phyloP scores from a whole-genome alignment of 2,113 vertebrate genomes.

The Probosciger aterrimus region DNA sequence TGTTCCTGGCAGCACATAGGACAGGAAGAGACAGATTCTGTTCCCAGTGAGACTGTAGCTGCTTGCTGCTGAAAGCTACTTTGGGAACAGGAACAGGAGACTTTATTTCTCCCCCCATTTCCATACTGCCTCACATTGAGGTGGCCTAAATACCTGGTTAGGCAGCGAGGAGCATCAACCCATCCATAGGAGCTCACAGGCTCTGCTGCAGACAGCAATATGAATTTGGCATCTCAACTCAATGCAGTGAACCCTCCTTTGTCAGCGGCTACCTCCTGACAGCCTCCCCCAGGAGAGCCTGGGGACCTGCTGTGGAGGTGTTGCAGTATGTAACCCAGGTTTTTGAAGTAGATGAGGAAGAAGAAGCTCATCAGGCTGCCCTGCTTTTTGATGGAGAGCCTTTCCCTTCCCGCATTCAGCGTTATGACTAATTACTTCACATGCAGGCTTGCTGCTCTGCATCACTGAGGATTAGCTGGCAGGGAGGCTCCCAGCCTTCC shows the following conservation, averaged over 20 bases:
- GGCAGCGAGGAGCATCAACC: background rate
- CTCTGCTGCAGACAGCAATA: background rate
- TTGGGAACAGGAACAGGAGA: background rate
- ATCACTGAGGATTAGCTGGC: background rate
- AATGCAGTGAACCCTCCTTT: rapidly evolving
- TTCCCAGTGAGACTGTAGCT: background rate
- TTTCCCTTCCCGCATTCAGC: background rate
- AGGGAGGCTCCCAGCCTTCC: background rate
- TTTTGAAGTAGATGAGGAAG: background rate
- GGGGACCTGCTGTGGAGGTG: background rate
- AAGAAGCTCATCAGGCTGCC: background rate
- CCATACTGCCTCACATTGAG: background rate
- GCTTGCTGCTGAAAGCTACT: background rate
- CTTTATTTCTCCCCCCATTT: background rate
- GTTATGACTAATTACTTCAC: slow-evolving; percentile 29
- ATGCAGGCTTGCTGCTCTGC: background rate
- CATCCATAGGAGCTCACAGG: rapidly evolving
- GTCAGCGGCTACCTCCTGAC: background rate
- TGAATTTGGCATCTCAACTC: rapidly evolving
- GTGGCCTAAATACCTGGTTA: background rate
- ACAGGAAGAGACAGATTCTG: background rate
- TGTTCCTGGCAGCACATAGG: background rate
- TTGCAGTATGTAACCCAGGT: background rate
- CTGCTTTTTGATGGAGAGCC: background rate
- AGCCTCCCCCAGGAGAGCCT: background rate